Conservation (phyloP, 2,797 vertebrate species). For the Holocentrus rufus region DNA sequence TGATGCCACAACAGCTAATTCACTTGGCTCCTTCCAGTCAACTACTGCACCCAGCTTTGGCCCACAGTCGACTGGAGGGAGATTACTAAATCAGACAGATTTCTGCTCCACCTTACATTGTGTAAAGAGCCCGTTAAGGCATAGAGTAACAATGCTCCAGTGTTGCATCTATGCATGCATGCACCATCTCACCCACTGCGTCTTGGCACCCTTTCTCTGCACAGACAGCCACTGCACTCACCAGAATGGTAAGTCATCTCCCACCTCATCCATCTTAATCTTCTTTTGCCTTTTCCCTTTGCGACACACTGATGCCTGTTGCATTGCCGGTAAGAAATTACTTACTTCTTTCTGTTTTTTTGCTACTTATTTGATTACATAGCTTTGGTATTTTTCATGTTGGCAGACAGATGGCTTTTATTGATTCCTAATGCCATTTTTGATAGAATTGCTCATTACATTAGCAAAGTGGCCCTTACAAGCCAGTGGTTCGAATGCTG, state of each 20-base stretch:
- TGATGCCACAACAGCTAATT: conserved; percentile 70
- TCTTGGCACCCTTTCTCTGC: conserved; percentile 79
- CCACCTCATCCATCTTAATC: conserved; percentile 62
- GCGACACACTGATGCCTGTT: conserved; percentile 62
- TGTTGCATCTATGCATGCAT: conserved; percentile 43
- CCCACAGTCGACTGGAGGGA: conserved; percentile 55
- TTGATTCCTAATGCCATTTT: conserved; percentile 64
- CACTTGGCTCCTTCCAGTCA: conserved; percentile 61
- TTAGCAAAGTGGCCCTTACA: conserved; percentile 65
- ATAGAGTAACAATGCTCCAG: conserved; percentile 45
- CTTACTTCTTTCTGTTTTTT: conserved; percentile 44
- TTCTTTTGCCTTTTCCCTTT: conserved; percentile 55
- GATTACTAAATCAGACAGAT: conserved; percentile 71
- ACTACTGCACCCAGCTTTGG: conserved; percentile 71
- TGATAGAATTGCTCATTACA: conserved; percentile 64
- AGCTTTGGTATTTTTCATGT: conserved; percentile 56
- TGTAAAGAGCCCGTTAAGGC: conserved; percentile 56
- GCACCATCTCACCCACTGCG: conserved; percentile 47
- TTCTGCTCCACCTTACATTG: conserved; percentile 72
- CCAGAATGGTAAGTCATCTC: conserved; percentile 76
- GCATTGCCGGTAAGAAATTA: conserved; percentile 72
- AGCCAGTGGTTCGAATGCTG: conserved; percentile 47
- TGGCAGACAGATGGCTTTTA: conserved; percentile 58
- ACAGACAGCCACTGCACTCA: conserved; percentile 68
- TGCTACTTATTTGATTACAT: conserved; percentile 66